Conservation (phyloP, 30 jellyfish, hydroid and myxozoan genomes). For the Rhopilema esculentum region DNA sequence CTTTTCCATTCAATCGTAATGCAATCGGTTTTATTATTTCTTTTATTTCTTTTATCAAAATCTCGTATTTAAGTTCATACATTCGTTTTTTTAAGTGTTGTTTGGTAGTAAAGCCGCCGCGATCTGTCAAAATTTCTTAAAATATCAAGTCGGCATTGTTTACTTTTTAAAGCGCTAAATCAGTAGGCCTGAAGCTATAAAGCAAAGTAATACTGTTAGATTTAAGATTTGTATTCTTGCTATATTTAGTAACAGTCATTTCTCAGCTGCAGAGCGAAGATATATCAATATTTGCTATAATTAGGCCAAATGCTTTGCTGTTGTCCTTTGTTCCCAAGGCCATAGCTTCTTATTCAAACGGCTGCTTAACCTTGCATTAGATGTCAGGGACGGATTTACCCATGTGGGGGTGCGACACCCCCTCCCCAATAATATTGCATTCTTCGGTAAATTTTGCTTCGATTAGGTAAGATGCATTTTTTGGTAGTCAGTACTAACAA, state of each 20-base stretch:
- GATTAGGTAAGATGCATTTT: no score
- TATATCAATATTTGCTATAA: background rate
- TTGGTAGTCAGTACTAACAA: no score
- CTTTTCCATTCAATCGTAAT: background rate
- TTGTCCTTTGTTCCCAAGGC: background rate
- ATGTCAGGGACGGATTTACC: no score
- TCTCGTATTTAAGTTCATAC: background rate
- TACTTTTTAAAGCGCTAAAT: background rate
- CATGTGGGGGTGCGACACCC: no score
- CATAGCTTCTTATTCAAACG: no score
- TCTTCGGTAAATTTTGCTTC: no score
- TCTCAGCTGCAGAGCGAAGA: background rate
- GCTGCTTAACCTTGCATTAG: no score
- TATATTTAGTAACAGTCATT: background rate
- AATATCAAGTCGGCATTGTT: background rate
- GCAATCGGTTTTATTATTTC: background rate
- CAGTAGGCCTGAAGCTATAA: background rate
- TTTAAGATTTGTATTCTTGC: background rate
- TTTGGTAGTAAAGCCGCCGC: background rate
- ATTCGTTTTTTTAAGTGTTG: background rate
- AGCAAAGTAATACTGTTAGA: background rate
- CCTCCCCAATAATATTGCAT: no score
- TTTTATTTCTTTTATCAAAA: background rate
- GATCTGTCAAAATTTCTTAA: background rate
- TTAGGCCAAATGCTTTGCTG: background rate